phyloP scores from a whole-genome alignment of 2,113 vertebrate species.

The Carettochelys insculpta region DNA sequence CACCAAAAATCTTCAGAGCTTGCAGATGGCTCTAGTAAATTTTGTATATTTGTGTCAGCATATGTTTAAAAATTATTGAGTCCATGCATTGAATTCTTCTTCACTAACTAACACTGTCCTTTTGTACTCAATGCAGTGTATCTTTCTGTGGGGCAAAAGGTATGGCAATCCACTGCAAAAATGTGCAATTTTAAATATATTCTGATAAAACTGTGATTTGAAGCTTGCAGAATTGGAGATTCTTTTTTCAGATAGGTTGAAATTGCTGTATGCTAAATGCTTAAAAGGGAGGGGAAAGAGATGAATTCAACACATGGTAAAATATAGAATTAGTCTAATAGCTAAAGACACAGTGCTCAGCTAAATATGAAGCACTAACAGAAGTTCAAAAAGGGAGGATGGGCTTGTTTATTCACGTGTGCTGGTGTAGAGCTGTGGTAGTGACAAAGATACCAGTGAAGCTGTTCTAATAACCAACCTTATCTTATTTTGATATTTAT shows the following conservation, averaged over 20 bases:
- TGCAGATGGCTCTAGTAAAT: not conserved
- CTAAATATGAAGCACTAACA: not conserved
- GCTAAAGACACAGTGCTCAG: not conserved
- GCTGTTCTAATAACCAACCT: not conserved
- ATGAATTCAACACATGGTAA: not conserved
- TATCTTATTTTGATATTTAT: not conserved
- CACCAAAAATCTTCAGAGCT: not conserved
- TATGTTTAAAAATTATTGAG: not conserved
- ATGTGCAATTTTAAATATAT: not conserved
- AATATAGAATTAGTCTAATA: not conserved
- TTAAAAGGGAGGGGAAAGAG: not conserved
- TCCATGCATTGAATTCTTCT: not conserved
- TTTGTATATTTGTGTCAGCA: not conserved
- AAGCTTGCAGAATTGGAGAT: not conserved
- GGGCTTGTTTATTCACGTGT: not conserved
- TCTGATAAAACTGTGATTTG: not conserved
- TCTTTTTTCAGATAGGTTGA: not conserved
- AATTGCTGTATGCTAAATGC: not conserved
- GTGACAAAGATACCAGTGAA: not conserved
- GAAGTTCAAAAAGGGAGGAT: not conserved
- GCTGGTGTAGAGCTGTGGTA: too few species aligned
- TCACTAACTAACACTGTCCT: not conserved
- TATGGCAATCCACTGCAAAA: not conserved
- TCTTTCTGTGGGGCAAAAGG: not conserved
- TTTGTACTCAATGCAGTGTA: not conserved